Base-by-base conservation (phyloP, 2,888 invertebrate genomes). In the Chrysolina haemoptera region DNA sequence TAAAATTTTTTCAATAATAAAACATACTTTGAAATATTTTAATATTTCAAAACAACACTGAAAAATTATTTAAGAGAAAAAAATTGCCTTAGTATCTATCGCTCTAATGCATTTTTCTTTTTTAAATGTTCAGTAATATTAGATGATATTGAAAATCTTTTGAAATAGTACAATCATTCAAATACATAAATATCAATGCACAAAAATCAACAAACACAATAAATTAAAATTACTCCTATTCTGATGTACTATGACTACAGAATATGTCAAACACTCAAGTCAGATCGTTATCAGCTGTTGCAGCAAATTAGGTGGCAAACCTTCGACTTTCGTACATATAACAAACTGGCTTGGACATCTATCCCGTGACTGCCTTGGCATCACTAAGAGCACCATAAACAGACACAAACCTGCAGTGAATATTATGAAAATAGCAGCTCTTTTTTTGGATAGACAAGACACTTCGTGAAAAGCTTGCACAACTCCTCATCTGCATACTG, bases 351-450 rank as follows among this genome's bases (percentile, higher is more conserved):
- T 95, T 90, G 70, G 94, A 94, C 78, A 95, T 89, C 93, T 95
- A 95, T 83, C 92, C 91, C 81, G 96, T 90, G 85, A 94, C 91
- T 73, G 94, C 92, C 88, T 94, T 94, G 74, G 96, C 95, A 75
- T 96, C 90, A 76, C 96, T 79, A 96, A 89, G 14, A 96, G 89
- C 67, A 97, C 97, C 55, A 97, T 96, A 86, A 96, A 94, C n/a
- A 95, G 95, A 88, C 97, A 97, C 83, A 97, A 89, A 68, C 95
- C 96, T 68, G 97, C 97, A 70, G 96, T 97, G 87, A 97, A 96
- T 74, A 97, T 90, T 83, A 96, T 96, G 88, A 96, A 96, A 88
- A 97, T 96, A 66, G 96, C 80, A 97, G 89, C 87, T 97, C 97
- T 86, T 96, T 96, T 87, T 96, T 96, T 1, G 97, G 97, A 88